These are phyloP conservation scores for Neuroterus valhalla DNA, from an alignment of 1,140 invertebrate genomes.

Conservation along the genomic window DNA sequence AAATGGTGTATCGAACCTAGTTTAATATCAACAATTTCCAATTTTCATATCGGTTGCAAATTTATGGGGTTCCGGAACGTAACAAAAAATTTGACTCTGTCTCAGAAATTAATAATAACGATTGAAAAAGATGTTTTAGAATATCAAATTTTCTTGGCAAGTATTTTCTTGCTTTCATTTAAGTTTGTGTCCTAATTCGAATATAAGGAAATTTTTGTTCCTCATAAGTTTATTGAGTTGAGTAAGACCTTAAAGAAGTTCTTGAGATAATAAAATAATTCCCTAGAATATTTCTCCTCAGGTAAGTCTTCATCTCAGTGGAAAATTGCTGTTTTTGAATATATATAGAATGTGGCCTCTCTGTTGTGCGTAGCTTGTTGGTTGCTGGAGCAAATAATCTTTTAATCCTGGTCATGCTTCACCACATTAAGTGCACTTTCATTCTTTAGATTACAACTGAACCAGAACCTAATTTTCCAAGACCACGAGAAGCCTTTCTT, in stretches of 20 bases:
- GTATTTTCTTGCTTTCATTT: too few relatives aligned
- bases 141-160: too few relatives aligned
- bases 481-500: too few relatives aligned
- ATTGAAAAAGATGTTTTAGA: too few relatives aligned
- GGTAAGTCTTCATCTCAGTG: neutral
- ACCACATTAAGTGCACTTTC: conserved; percentile 7
- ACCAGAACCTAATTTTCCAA: conserved; percentile 16
- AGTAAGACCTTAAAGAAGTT: neutral
- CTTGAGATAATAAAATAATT: neutral
- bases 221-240: too few relatives aligned
- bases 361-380: conserved; percentile 12
- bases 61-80: too few relatives aligned
- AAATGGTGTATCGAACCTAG: neutral
- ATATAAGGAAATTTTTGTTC: too few relatives aligned
- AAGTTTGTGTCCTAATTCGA: too few relatives aligned
- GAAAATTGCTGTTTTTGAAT: neutral
- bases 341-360: neutral
- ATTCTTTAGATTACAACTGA: conserved; percentile 23
- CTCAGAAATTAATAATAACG: too few relatives aligned
- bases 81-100: too few relatives aligned
- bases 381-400: conserved; percentile 8
- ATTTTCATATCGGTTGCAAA: too few relatives aligned
- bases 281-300: neutral
- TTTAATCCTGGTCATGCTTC: conserved; percentile 4
- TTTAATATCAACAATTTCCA: too few relatives aligned